These are phyloP conservation scores for Archips crataeganus DNA, from an alignment of 2,888 invertebrate species.

Conservation along the genomic window DNA sequence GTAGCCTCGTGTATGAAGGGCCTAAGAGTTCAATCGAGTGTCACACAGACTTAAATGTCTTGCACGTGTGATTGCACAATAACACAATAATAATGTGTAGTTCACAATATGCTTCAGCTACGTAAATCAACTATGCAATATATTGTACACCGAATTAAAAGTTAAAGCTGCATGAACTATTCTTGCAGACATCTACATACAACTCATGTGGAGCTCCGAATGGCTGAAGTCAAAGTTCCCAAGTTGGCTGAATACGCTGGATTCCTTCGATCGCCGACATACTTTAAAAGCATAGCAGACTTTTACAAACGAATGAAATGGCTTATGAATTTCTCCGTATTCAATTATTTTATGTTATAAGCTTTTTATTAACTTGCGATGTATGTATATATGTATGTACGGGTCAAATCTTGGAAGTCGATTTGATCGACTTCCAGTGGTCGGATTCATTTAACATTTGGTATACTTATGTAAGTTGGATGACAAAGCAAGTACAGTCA, in stretches of 20 bases:
- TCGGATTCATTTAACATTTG: no score
- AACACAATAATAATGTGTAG: no score
- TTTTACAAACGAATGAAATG: constrained; percentile 10
- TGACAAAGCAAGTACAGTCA: no score
- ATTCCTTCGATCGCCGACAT: constrained; percentile 37
- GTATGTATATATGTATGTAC: no score
- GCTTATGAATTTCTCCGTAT: background rate
- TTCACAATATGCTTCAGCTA: background rate
- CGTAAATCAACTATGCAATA: background rate
- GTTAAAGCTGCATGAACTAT: constrained; percentile 6
- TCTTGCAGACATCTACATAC: constrained; percentile 17
- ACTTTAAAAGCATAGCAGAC: constrained; percentile 25
- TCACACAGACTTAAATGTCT: no score
- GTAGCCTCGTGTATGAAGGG: no score
- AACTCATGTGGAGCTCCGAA: constrained; percentile 14
- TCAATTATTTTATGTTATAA: background rate
- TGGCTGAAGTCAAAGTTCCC: constrained; percentile 33
- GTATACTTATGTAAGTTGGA: no score
- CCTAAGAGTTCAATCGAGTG: no score
- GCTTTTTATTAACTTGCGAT: no score
- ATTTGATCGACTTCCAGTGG: no score
- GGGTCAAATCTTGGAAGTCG: no score
- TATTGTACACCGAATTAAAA: background rate
- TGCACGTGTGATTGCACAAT: no score
- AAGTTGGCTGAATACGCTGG: constrained; percentile 20